Conservation (phyloP, 2,113 vertebrate species). For the Sprattus sprattus region DNA sequence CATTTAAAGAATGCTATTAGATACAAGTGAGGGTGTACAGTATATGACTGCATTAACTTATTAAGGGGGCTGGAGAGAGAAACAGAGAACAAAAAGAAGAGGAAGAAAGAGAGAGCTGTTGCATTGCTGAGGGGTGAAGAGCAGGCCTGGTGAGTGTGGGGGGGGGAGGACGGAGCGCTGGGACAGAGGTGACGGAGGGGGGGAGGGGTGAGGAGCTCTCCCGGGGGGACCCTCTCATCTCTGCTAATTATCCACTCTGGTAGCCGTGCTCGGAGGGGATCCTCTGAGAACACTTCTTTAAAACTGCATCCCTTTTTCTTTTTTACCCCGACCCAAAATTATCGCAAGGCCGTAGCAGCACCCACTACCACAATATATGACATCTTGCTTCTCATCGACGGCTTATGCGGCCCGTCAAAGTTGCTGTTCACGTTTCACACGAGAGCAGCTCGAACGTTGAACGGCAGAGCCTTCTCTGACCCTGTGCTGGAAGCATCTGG, state of each 20-base stretch:
- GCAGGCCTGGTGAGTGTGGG: not conserved
- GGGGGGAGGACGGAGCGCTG: not conserved
- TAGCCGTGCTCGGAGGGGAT: not conserved
- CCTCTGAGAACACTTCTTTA: not conserved
- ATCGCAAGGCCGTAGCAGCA: not conserved
- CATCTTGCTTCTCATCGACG: not conserved
- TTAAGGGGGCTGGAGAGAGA: not conserved
- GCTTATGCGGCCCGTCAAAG: not conserved
- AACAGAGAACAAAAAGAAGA: not conserved
- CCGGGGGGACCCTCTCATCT: slow-evolving; percentile 6
- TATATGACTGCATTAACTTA: not conserved
- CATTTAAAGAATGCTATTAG: slow-evolving; percentile 5
- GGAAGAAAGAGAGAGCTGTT: not conserved
- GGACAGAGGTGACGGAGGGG: not conserved
- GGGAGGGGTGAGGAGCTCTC: not conserved
- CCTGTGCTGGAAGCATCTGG: slow-evolving; percentile 47
- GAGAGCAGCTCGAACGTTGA: not conserved
- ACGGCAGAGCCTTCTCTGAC: not conserved
- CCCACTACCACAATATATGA: not conserved
- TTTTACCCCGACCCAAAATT: not conserved
- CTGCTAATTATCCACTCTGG: slow-evolving; percentile 14
- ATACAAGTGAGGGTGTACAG: not conserved
- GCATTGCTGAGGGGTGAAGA: not conserved
- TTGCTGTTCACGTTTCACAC: not conserved
- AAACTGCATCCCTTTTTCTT: not conserved